Evolutionary conservation across 2,113 vertebrate genomes (phyloP).

Genomic region (Oreotrochilus melanogaster): DNA sequence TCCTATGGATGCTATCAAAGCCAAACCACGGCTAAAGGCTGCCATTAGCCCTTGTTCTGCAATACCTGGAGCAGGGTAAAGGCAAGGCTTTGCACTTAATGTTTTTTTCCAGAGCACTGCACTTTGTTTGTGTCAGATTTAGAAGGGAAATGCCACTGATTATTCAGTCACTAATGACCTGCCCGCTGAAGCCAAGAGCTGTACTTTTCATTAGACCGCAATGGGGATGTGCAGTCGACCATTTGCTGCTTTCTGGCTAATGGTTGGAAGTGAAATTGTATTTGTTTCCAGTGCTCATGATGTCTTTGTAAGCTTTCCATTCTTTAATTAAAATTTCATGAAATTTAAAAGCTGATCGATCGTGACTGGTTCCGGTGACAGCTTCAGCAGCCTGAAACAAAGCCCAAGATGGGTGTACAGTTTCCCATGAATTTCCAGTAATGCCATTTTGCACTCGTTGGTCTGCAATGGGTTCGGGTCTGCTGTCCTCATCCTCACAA

Average conservation of each 20-base stretch:
- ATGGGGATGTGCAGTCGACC: conserved; percentile 56
- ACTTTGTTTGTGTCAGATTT: conserved; percentile 48
- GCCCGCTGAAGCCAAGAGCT: conserved; percentile 14
- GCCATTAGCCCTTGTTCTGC: background rate
- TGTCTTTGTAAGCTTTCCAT: conserved; percentile 12
- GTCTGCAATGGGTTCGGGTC: background rate
- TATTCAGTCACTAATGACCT: conserved; percentile 71
- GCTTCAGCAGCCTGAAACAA: background rate
- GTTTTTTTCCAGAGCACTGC: conserved; percentile 58
- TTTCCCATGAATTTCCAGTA: background rate
- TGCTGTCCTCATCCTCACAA: background rate
- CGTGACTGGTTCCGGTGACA: background rate
- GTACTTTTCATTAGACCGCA: conserved; percentile 57
- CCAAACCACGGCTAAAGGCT: background rate
- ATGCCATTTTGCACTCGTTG: background rate
- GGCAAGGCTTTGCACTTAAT: conserved; percentile 57
- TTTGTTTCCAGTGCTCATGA: conserved; percentile 44
- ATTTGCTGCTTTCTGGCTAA: conserved; percentile 61
- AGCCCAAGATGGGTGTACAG: background rate
- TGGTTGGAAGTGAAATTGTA: conserved; percentile 58
- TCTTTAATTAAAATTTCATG: conserved; percentile 60
- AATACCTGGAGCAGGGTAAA: conserved; percentile 45
- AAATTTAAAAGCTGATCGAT: conserved; percentile 39
- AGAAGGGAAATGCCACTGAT: conserved; percentile 74
- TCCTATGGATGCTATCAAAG: background rate